A percentile compares a stretch with the other conserved stretches of the same genome.
phyloP scores from a whole-genome alignment of 2,888 invertebrate species.

The Crocallis elinguaria region DNA sequence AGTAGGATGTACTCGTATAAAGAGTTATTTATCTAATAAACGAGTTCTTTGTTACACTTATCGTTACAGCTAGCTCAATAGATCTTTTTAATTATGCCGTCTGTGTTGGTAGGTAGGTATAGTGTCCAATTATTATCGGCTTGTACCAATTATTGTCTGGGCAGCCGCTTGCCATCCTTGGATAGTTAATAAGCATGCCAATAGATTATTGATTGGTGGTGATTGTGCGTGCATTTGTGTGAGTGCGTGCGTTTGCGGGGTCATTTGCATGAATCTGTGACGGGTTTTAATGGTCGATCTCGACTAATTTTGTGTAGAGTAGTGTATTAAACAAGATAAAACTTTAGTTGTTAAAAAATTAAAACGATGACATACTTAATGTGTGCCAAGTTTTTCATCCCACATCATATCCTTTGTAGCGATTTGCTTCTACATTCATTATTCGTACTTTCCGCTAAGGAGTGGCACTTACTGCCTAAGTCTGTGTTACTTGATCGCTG shows the following conservation, averaged over 20 bases:
- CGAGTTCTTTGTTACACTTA: too few species aligned
- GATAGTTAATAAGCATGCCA: constrained; percentile 79
- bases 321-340: too few species aligned
- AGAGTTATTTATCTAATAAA: too few species aligned
- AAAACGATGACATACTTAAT: too few species aligned
- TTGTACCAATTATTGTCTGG: constrained; percentile 69
- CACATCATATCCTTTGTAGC: too few species aligned
- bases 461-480: too few species aligned
- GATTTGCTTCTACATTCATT: too few species aligned
- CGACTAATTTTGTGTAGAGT: constrained; percentile 71
- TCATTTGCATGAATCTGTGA: constrained; percentile 80
- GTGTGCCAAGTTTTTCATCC: too few species aligned
- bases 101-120: constrained; percentile 68
- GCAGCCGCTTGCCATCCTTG: constrained; percentile 72
- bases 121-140: constrained; percentile 69
- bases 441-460: too few species aligned
- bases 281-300: constrained; percentile 71
- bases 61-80: constrained; percentile 29
- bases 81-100: constrained; percentile 76
- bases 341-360: too few species aligned
- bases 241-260: constrained; percentile 64
- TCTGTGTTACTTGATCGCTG: too few species aligned
- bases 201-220: constrained; percentile 84
- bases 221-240: constrained; percentile 69
- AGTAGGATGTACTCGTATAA: too few species aligned